Base-by-base conservation (phyloP, 2,797 vertebrate genomes). In the Benthosema pterotum region DNA sequence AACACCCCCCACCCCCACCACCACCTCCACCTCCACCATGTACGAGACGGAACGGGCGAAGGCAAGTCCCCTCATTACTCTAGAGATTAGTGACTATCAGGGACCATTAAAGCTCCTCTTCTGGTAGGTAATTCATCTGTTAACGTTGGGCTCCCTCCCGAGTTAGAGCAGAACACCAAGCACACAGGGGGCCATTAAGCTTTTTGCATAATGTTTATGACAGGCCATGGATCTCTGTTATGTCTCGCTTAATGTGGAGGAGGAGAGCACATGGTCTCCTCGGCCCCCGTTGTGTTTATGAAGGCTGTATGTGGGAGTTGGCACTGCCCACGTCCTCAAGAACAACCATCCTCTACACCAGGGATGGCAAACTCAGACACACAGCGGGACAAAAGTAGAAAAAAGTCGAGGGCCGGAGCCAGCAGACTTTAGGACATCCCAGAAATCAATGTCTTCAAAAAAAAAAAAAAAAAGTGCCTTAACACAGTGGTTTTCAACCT, bases 161-260 rank as follows among this genome's bases (percentile, higher is more conserved):
- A 88, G 77, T 86, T 52, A 83, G 68, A 60, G 66, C 87, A 88
- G 82, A 80, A 46, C 76, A 52, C 74, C 66, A 55, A 73, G 60
- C 64, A 59, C n/a, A n/a, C n/a, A n/a, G n/a, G 66, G 72, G 69
- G 69, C 83, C 74, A 88, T 86, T 85, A 85, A 76, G 72, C 79
- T 84, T 80, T 83, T 80, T 83, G 80, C 67, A 84, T 82, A 86
- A 83, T 85, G 79, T 85, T 86, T 79, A 80, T 68, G 66, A 79
- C 52, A 72, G 72, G 65, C 65, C 75, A 80, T 76, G 72, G 67
- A 85, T 86, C 84, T 82, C 72, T 25, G 76, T 84, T 86, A 83
- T 77, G 83, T 84, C 83, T 78, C 64, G 54, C 68, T 84, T 86
- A 85, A 87, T 89, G 87, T 82, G 81, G 74, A n/a, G n/a, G n/a